phyloP scores from a whole-genome alignment of 2,888 invertebrate species.

The Acholoe squamosa region DNA sequence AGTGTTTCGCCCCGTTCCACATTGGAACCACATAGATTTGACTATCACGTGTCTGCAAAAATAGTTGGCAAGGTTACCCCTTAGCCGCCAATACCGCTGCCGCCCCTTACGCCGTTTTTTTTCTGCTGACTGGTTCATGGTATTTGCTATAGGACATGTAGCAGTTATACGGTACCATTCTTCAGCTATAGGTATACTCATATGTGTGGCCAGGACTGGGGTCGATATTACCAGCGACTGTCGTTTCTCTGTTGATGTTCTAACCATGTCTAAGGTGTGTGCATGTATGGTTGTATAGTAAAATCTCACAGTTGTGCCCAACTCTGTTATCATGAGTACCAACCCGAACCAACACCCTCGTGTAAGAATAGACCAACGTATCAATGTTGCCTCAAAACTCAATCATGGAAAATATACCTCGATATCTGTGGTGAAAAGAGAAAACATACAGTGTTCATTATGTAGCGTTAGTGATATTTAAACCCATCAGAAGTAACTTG shows the following conservation, averaged over 20 bases:
- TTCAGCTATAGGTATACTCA: not conserved
- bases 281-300: conserved; percentile 21
- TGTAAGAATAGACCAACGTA: not conserved
- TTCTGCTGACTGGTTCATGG: conserved; percentile 15
- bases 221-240: not conserved
- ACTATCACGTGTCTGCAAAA: conserved; percentile 61
- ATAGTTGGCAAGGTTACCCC: conserved; percentile 56
- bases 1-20: conserved; percentile 49
- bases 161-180: not conserved
- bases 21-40: conserved; percentile 58
- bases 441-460: not conserved
- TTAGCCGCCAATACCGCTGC: too few relatives aligned
- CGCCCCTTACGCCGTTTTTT: not conserved
- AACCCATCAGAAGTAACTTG: not conserved
- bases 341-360: not conserved
- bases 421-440: not conserved
- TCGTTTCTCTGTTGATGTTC: conserved; percentile 27
- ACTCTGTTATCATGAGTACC: not conserved
- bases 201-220: not conserved
- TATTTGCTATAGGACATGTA: conserved; percentile 12
- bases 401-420: conserved; percentile 26
- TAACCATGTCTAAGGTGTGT: conserved; percentile 16
- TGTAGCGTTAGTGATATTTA: not conserved
- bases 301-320: conserved; percentile 28
- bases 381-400: conserved; percentile 40